Conservation (phyloP, 2,888 invertebrate genomes). For the Palloptera scutellata region DNA sequence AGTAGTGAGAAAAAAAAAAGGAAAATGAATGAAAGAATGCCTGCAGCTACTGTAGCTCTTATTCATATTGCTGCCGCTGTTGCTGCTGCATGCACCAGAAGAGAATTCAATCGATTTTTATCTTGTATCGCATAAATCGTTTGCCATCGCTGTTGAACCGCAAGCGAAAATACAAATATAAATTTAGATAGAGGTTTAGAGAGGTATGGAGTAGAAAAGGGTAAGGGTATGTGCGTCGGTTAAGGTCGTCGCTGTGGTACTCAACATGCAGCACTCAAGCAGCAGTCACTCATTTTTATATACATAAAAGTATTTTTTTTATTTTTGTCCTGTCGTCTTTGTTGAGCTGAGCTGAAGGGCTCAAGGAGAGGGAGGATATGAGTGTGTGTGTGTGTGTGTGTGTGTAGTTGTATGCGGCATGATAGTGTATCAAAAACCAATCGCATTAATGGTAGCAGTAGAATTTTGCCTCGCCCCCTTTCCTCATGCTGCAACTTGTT, state of each 20-base stretch:
- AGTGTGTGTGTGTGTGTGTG: not conserved
- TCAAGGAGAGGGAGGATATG: too few relatives aligned
- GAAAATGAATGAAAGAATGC: constrained; percentile 49
- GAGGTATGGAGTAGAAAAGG: too few relatives aligned
- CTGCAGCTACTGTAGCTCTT: constrained; percentile 5
- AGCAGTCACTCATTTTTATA: not conserved
- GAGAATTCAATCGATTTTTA: constrained; percentile 57
- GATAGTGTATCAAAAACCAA: not conserved
- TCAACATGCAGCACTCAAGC: constrained; percentile 2
- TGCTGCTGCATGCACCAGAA: not conserved
- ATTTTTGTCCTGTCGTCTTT: too few relatives aligned
- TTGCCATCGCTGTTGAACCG: constrained; percentile 50
- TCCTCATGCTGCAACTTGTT: not conserved
- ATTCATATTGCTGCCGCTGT: constrained; percentile 7
- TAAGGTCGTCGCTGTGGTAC: not conserved
- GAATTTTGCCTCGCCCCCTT: not conserved
- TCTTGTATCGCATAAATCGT: constrained; percentile 58
- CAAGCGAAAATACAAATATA: constrained; percentile 44
- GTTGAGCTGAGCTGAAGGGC: too few relatives aligned
- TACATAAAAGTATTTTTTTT: too few relatives aligned
- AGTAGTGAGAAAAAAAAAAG: constrained; percentile 41
- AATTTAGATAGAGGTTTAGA: constrained; percentile 34
- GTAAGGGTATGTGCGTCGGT: too few relatives aligned
- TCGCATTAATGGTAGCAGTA: too few relatives aligned
- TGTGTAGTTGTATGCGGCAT: constrained; percentile 9